Evolutionary conservation across 2,888 invertebrate genomes (phyloP), one percentile per base, ranked within the genome.

Genomic region (Thumatha senex): DNA sequence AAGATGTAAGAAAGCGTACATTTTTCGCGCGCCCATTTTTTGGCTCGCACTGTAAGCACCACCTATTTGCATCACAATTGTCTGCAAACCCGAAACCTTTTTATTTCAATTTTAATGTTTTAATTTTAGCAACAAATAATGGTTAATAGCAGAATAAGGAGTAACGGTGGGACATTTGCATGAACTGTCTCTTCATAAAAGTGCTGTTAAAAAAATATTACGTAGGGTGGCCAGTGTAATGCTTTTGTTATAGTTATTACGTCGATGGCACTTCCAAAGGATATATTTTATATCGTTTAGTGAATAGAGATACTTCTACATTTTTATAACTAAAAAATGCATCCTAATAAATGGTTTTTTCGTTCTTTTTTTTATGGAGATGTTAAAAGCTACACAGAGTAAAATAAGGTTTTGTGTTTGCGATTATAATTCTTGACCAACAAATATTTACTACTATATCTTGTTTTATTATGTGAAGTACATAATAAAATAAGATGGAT

Each of bases 101-200:
- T 74, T 73, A 76, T 77, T 61, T 81, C 79, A 74, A 72, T 79
- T 79, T 79, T 76, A 82, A 81, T 83, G 76, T 89, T 86, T 89
- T 88, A 89, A 89, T 89, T 89, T 84, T 74, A 76, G 76, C 84
- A 78, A 86, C 87, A 88, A 88, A 88, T 86, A 87, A 84, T 78
- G 73, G 82, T 83, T 85, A 82, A 85, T 82, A 82, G 84, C 80
- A 75, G 77, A 73, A 75, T 82, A 82, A 82, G 83, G 78, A 80
- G 74, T 74, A 74, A 77, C 76, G 77, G 72, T 70, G 61, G 74
- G 55, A 56, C 63, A 85, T 88, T 88, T 86, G 86, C 86, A 88
- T 81, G 76, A 78, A 44, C 30, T 48, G 58, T 15, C 54, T 64
- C 59, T 61, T 58, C 61, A 61, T 63, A 54, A 63, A 64, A 61